These are phyloP conservation scores for Scyliorhinus canicula DNA, from an alignment of 2,797 vertebrate species.

Conservation along the genomic window DNA sequence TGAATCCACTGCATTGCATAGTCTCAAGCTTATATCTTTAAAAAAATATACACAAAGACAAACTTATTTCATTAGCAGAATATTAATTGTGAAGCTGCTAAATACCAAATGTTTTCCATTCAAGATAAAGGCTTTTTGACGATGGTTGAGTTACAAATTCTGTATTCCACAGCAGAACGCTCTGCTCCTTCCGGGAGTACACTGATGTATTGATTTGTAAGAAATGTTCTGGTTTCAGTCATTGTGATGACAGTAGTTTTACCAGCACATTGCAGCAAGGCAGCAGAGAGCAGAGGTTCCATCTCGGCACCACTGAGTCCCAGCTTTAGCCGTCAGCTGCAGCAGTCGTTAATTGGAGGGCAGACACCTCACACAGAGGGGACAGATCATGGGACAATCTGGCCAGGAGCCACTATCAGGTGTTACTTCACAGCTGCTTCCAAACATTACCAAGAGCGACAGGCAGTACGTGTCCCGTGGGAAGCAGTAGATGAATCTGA, in stretches of 20 bases:
- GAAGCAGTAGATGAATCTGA: background rate
- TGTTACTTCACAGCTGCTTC: background rate
- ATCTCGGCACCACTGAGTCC: too few species aligned
- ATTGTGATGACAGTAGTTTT: background rate
- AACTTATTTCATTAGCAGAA: background rate
- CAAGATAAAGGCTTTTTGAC: background rate
- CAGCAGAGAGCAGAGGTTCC: background rate
- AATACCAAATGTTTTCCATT: background rate
- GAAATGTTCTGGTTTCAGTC: slow-evolving; percentile 5
- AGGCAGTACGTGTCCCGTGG: background rate
- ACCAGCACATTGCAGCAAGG: background rate
- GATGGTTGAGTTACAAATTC: background rate
- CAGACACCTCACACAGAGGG: background rate
- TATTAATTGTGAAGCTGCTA: background rate
- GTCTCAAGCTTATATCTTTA: too few species aligned
- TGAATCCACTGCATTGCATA: background rate
- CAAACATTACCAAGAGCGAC: background rate
- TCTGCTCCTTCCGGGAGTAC: background rate
- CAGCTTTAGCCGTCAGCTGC: background rate
- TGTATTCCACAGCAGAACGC: background rate
- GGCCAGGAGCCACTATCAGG: background rate
- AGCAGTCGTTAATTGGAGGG: background rate
- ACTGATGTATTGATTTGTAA: background rate
- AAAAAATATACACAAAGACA: background rate
- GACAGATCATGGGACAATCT: background rate